Percentiles rank a stretch among this genome's conserved stretches.
These are phyloP conservation scores for Aradus depressus DNA, from an alignment of 2,888 invertebrate species.

Conservation along the genomic window DNA sequence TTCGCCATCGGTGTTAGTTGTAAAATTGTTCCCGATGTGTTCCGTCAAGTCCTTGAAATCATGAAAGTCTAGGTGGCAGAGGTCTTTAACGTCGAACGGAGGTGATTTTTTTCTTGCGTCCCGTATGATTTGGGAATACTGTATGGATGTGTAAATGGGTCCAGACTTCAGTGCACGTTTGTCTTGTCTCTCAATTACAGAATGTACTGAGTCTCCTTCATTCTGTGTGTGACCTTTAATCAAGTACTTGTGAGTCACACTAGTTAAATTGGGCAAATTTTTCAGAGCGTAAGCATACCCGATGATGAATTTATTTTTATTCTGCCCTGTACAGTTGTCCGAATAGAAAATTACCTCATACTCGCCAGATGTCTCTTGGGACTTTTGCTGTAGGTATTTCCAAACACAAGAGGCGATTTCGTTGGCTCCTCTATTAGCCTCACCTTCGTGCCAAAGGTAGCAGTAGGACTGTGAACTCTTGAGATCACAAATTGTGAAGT, in stretches of 20 bases:
- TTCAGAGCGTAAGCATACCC: slow-evolving; percentile 1
- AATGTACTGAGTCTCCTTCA: slow-evolving; percentile 31
- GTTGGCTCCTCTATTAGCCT: slow-evolving; percentile 6
- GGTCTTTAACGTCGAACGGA: slow-evolving; percentile 13
- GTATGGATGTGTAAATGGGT: slow-evolving; percentile 32
- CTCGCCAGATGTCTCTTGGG: not conserved
- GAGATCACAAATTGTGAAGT: slow-evolving; percentile 7
- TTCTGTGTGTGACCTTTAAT: slow-evolving; percentile 33
- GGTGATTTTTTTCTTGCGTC: slow-evolving; percentile 24
- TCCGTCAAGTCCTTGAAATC: slow-evolving; percentile 4
- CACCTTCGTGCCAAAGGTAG: slow-evolving; percentile 16
- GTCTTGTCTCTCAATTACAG: slow-evolving; percentile 29
- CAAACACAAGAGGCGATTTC: no score
- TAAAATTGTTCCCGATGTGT: slow-evolving; percentile 2
- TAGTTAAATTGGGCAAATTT: slow-evolving; percentile 2
- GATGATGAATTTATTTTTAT: slow-evolving; percentile 16
- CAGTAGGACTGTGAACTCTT: not conserved
- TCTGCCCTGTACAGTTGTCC: slow-evolving; percentile 18
- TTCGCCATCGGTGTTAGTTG: no score
- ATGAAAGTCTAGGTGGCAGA: slow-evolving; percentile 7
- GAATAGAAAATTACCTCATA: slow-evolving; percentile 14
- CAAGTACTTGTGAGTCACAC: slow-evolving; percentile 32
- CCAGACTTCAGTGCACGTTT: slow-evolving; percentile 29
- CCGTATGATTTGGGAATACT: slow-evolving; percentile 32
- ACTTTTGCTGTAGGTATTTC: slow-evolving; percentile 5